Evolutionary conservation across 2,888 invertebrate genomes (phyloP).

Genomic region (Ganaspis brasiliensis): DNA sequence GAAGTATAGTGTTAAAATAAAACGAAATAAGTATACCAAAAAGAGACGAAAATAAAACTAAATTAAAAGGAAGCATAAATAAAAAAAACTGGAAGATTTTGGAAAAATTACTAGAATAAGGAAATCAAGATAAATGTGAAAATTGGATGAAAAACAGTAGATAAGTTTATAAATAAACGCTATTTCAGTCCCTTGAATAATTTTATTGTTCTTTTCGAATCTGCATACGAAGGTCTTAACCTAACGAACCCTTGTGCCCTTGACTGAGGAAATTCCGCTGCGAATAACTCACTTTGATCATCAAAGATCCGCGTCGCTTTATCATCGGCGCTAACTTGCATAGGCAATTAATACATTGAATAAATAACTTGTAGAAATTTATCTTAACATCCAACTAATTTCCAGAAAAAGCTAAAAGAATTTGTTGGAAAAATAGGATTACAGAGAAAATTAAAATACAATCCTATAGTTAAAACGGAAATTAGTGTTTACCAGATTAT

Average conservation of each 20-base stretch:
- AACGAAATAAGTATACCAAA: no score
- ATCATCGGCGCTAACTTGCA: constrained; percentile 25
- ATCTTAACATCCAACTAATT: background rate
- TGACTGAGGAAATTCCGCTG: constrained; percentile 22
- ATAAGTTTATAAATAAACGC: no score
- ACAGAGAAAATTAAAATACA: no score
- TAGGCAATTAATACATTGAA: background rate
- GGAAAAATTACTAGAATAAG: no score
- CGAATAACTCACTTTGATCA: constrained; percentile 30
- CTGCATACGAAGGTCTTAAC: background rate
- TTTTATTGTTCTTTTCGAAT: constrained; percentile 22
- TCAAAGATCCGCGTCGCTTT: constrained; percentile 24
- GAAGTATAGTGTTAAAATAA: no score
- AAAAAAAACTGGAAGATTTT: background rate
- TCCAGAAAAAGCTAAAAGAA: background rate
- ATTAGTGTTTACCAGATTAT: no score
- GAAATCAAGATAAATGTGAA: no score
- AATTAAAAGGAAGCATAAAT: no score
- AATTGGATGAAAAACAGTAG: no score
- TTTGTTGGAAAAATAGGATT: no score
- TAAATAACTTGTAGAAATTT: background rate
- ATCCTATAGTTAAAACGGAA: no score
- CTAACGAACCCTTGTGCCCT: constrained; percentile 19
- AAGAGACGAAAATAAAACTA: no score
- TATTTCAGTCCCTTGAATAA: background rate